phyloP scores from a whole-genome alignment of 30 jellyfish, hydroid and myxozoan species.

The Aurelia sp. region DNA sequence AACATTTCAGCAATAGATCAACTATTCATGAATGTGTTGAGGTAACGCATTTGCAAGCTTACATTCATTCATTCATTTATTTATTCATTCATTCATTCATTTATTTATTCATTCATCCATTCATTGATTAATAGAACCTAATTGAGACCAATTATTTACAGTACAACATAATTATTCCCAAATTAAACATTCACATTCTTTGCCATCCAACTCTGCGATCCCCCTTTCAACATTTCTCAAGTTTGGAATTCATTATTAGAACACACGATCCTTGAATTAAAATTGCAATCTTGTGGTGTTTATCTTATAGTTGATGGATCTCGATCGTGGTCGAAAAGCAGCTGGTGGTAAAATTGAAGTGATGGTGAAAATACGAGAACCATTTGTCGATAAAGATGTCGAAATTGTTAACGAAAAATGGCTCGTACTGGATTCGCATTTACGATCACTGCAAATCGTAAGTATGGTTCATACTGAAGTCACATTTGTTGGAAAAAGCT shows the following conservation, averaged over 20 bases:
- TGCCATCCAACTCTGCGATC: no score
- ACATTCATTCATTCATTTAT: no score
- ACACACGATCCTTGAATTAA: no score
- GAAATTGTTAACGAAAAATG: slow-evolving; percentile 93
- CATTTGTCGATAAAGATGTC: slow-evolving; percentile 94
- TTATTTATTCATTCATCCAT: no score
- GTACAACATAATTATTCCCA: no score
- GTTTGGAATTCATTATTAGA: no score
- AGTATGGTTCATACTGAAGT: background rate
- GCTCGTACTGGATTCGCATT: slow-evolving; percentile 93
- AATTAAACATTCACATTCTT: no score
- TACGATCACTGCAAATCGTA: slow-evolving; percentile 82
- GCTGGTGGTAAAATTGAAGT: slow-evolving; percentile 97
- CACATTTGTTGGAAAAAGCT: no score
- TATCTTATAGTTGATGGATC: slow-evolving; percentile 74
- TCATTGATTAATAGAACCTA: no score
- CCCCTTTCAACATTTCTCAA: no score
- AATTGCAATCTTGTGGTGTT: background rate
- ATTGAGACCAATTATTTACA: no score
- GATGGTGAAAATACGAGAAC: slow-evolving; percentile 83
- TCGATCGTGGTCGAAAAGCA: slow-evolving; percentile 91
- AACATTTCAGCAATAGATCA: slow-evolving; percentile 72
- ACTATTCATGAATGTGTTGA: slow-evolving; percentile 93
- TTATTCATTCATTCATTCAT: no score
- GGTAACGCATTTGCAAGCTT: slow-evolving; percentile 21